Evolutionary conservation across 2,797 vertebrate genomes (phyloP).

Genomic region (Limnodromus scolopaceus): DNA sequence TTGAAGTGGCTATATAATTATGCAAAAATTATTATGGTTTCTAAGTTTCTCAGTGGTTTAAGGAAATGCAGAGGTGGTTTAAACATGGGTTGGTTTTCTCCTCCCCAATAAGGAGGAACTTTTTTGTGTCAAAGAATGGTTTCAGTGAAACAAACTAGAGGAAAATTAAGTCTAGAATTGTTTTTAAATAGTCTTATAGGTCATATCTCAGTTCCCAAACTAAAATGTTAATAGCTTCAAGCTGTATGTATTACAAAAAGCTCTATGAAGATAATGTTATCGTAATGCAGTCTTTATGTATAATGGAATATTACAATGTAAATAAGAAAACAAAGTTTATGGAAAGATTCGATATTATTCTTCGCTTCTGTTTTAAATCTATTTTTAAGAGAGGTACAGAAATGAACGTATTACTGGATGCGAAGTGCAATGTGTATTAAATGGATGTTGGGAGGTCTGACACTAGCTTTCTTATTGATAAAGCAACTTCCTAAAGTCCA

Average conservation of each 20-base stretch:
- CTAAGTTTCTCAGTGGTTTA: constrained; percentile 70
- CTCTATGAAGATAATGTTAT: constrained; percentile 77
- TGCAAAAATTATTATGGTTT: constrained; percentile 58
- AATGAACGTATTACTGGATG: constrained; percentile 80
- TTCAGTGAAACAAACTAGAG: constrained; percentile 81
- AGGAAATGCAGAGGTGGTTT: constrained; percentile 70
- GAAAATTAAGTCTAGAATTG: constrained; percentile 70
- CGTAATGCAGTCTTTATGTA: constrained; percentile 78
- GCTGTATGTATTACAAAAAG: constrained; percentile 77
- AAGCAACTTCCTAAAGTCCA: constrained; percentile 26
- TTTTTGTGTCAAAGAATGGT: constrained; percentile 74
- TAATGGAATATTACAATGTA: constrained; percentile 81
- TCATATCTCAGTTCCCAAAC: constrained; percentile 72
- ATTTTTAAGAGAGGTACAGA: constrained; percentile 85
- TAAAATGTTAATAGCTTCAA: constrained; percentile 75
- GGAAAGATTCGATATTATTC: constrained; percentile 81
- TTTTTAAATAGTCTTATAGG: constrained; percentile 71
- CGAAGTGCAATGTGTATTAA: constrained; percentile 69
- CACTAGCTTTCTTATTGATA: constrained; percentile 1
- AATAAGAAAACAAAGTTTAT: constrained; percentile 84
- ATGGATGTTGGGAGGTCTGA: constrained; percentile 35
- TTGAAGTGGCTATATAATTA: constrained; percentile 60
- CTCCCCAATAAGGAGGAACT: constrained; percentile 72
- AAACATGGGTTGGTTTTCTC: constrained; percentile 44
- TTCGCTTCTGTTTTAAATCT: constrained; percentile 83